Base-by-base conservation (phyloP, 2,797 vertebrate genomes). In the Emys orbicularis region DNA sequence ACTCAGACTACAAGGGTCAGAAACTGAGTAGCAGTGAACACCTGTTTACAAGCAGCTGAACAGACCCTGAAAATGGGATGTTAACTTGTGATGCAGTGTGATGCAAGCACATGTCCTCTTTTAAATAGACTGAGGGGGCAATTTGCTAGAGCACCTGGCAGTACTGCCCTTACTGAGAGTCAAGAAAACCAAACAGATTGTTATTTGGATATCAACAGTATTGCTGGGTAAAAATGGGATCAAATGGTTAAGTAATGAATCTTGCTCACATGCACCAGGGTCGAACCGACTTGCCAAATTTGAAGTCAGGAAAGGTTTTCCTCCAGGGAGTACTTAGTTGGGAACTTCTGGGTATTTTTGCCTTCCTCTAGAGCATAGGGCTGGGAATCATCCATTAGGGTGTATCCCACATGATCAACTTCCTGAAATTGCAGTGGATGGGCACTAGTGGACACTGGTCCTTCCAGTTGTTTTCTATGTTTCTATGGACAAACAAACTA, bases 361-460 rank as follows among this genome's bases (percentile, higher is more conserved):
- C 37, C 57, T 49, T 84, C 34, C 37, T 57, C 37, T 53, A 7
- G 1, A 49, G 77, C 82, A 21, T 8, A n/a, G 41, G 72, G 21
- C 15, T 2, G 12, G 41, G 41, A 21, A 19, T 25, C 52, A 72
- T 3, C 54, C 83, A 0, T 0, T n/a, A 81, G 31, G 25, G 4
- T 0, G 0, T 8, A 85, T 89, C 54, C 82, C n/a, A 5, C 3
- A 49, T 2, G 10, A 8, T 12, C 2, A 5, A 5, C 15, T 57
- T 76, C 54, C 72, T 37, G 27, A 29, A 54, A 29, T 8, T 77
- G 65, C 12, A 88, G 74, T 31, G 50, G 65, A 56, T 0, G 5
- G 41, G 23, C 59, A 57, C 10, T 0, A 0, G 72, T n/a, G 80
- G 54, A 34, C 49, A 44, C 21, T 3, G 0, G 0, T 6, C n/a